Evolutionary conservation across 2,797 vertebrate genomes (phyloP).

Genomic region (Setipinna tenuifilis): DNA sequence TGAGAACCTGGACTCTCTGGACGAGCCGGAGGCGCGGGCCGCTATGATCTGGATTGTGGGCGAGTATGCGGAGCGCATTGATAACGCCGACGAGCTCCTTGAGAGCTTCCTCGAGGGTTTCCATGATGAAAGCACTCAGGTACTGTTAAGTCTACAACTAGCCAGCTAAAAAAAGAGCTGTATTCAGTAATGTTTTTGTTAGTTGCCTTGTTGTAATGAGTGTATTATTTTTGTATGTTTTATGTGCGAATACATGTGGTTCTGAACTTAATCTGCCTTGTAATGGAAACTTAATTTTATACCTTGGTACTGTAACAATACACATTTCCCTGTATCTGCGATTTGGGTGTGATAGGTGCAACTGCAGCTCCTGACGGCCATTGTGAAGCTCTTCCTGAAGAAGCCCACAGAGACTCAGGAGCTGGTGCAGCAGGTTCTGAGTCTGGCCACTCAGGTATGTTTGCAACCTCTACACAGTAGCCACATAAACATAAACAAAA

Average conservation of each 20-base stretch:
- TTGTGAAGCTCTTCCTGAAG: constrained; percentile 96
- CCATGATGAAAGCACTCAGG: constrained; percentile 98
- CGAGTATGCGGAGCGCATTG: constrained; percentile 95
- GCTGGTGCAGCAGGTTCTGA: constrained; percentile 95
- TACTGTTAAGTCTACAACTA: constrained; percentile 48
- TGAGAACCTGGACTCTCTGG: constrained; percentile 96
- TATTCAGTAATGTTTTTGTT: no score
- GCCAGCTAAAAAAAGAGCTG: not conserved
- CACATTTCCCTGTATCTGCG: no score
- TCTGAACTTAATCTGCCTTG: no score
- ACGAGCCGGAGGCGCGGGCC: constrained; percentile 94
- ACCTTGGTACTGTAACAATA: no score
- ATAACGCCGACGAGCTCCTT: constrained; percentile 95
- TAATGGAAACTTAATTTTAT: not conserved
- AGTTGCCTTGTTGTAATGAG: not conserved
- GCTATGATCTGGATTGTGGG: constrained; percentile 99
- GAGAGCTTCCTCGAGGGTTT: constrained; percentile 98
- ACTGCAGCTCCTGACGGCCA: constrained; percentile 92
- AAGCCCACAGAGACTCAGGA: constrained; percentile 98
- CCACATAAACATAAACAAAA: not conserved
- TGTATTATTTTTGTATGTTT: not conserved
- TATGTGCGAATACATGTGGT: not conserved
- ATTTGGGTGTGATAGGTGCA: constrained; percentile 81
- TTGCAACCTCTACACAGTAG: not conserved
- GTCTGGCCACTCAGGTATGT: constrained; percentile 93